These are phyloP conservation scores for Tupaia tana DNA, from an alignment of 2,113 vertebrate species.

Conservation along the genomic window DNA sequence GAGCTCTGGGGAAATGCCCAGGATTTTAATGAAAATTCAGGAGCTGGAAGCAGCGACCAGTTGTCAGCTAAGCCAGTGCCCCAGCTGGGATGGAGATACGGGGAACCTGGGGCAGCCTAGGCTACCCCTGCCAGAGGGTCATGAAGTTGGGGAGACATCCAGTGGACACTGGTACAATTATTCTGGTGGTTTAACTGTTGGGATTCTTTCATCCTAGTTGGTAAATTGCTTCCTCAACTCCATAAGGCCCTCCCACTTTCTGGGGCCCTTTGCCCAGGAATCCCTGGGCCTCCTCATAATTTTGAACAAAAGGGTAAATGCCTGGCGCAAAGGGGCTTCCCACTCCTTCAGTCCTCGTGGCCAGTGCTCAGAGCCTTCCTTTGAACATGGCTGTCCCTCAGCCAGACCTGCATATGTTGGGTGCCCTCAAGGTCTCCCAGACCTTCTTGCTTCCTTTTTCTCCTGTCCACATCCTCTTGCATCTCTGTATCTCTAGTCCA, in stretches of 20 bases:
- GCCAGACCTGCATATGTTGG: not conserved
- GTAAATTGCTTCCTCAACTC: not conserved
- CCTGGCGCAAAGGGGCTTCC: not conserved
- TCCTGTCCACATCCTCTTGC: not conserved
- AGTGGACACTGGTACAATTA: not conserved
- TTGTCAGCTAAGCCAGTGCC: slow-evolving; percentile 52
- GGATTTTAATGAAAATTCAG: slow-evolving; percentile 83
- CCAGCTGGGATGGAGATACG: not conserved
- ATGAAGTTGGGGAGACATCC: not conserved
- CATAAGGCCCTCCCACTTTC: not conserved
- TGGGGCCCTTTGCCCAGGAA: not conserved
- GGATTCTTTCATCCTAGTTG: not conserved
- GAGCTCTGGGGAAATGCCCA: slow-evolving; percentile 84
- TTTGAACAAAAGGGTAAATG: not conserved
- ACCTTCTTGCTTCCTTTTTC: too few species aligned
- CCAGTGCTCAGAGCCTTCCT: not conserved
- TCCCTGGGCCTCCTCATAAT: not conserved
- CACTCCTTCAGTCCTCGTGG: fast-evolving
- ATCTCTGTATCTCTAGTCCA: not conserved
- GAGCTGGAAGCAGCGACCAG: slow-evolving; percentile 63
- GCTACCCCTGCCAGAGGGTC: not conserved
- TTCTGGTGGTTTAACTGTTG: not conserved
- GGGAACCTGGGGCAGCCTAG: not conserved
- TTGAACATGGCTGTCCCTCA: not conserved
- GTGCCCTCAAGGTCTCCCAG: not conserved